Conservation (phyloP, 2,113 vertebrate species). For the Nettapus auritus region DNA sequence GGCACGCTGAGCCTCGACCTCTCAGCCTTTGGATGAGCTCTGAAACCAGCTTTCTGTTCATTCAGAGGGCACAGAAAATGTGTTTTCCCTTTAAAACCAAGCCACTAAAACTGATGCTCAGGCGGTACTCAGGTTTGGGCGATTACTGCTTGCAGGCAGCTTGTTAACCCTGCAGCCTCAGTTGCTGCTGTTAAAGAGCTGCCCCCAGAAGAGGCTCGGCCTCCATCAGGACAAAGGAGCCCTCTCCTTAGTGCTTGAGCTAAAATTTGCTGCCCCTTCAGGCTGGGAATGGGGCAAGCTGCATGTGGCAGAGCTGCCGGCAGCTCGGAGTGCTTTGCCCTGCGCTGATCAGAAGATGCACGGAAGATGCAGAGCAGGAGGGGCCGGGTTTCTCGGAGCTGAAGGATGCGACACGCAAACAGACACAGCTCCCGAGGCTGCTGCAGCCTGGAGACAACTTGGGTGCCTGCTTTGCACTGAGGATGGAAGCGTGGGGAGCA, state of each 20-base stretch:
- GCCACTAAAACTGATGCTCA: background rate
- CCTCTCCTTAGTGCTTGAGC: background rate
- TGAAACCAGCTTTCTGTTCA: background rate
- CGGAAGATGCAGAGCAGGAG: background rate
- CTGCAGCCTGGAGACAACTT: background rate
- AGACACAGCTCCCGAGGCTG: background rate
- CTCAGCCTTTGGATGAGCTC: background rate
- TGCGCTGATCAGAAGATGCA: accelerated
- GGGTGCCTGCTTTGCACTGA: accelerated
- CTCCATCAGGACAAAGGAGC: background rate
- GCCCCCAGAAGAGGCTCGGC: background rate
- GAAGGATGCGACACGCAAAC: background rate
- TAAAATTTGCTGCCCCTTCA: background rate
- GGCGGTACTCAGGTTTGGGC: background rate
- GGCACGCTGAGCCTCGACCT: background rate
- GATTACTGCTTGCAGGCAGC: background rate
- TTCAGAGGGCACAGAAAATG: background rate
- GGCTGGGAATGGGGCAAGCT: background rate
- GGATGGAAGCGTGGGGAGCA: background rate
- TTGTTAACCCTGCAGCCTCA: background rate
- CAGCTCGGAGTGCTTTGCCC: background rate
- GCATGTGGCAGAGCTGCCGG: background rate
- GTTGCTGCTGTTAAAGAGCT: background rate
- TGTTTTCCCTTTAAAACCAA: background rate
- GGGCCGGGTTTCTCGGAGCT: accelerated